Evolutionary conservation across 1,140 invertebrate species (phyloP).

Genomic region (Apis florea): DNA sequence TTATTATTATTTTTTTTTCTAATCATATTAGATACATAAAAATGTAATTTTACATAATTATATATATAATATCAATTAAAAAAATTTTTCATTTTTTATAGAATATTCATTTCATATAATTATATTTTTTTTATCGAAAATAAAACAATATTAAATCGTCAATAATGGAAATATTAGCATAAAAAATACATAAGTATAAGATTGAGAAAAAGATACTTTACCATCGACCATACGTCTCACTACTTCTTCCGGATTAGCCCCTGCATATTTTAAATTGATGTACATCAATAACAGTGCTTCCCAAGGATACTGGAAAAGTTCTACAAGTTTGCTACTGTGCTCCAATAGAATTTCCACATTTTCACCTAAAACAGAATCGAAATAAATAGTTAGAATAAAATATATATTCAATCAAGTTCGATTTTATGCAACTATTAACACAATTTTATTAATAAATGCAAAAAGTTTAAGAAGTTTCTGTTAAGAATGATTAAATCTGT

Average conservation of each 20-base stretch:
- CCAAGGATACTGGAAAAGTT: conserved; percentile 86
- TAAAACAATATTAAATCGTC: background rate
- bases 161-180: background rate
- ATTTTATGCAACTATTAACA: too few species aligned
- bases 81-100: too few species aligned
- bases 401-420: too few species aligned
- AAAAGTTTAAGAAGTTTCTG: background rate
- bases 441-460: too few species aligned
- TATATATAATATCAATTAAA: too few species aligned
- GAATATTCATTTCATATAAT: background rate
- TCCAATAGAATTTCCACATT: conserved; percentile 83
- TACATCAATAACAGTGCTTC: conserved; percentile 87
- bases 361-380: conserved; percentile 78
- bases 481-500: too few species aligned
- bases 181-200: too few species aligned
- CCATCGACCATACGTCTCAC: conserved; percentile 86
- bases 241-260: conserved; percentile 85
- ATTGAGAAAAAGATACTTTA: conserved; percentile 67
- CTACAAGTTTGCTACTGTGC: conserved; percentile 85
- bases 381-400: conserved; percentile 18
- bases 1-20: background rate
- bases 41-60: too few species aligned
- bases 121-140: background rate
- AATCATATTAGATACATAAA: too few species aligned
- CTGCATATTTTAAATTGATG: conserved; percentile 86